A percentile compares a stretch with the other conserved stretches of the same genome.
Conservation (phyloP, 2,888 invertebrate genomes). For the Yponomeuta sedellus region DNA sequence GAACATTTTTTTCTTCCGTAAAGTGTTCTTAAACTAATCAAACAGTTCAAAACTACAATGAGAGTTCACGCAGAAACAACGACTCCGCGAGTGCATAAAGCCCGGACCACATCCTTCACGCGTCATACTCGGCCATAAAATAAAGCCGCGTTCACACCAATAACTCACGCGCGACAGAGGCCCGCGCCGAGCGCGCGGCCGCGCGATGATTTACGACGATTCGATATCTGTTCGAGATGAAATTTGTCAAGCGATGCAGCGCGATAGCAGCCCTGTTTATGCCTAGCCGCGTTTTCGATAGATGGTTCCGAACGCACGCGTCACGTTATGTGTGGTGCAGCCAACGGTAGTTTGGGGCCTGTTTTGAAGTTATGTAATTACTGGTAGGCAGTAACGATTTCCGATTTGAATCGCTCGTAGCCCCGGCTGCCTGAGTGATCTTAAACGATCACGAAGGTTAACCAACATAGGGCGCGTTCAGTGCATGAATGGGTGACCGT, state of each 20-base stretch:
- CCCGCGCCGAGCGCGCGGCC: slow-evolving; percentile 19
- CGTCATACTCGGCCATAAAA: slow-evolving; percentile 21
- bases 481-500: no score
- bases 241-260: slow-evolving; percentile 59
- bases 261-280: slow-evolving; percentile 53
- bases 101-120: slow-evolving; percentile 29
- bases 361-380: background rate
- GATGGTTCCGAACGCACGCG: background rate
- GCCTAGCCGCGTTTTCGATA: slow-evolving; percentile 37
- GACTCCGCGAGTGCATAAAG: slow-evolving; percentile 13
- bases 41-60: background rate
- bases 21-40: no score
- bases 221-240: slow-evolving; percentile 68
- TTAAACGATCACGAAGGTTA: no score
- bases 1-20: no score
- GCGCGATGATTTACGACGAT: slow-evolving; percentile 55
- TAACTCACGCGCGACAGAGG: slow-evolving; percentile 15
- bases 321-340: background rate
- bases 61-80: background rate
- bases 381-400: no score
- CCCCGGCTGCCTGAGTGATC: no score
- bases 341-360: background rate
- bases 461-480: no score
- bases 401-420: no score
- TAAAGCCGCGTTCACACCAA: slow-evolving; percentile 1